Base-by-base conservation (phyloP, 2,888 invertebrate species). In the Trypoxylon attenuatum region DNA sequence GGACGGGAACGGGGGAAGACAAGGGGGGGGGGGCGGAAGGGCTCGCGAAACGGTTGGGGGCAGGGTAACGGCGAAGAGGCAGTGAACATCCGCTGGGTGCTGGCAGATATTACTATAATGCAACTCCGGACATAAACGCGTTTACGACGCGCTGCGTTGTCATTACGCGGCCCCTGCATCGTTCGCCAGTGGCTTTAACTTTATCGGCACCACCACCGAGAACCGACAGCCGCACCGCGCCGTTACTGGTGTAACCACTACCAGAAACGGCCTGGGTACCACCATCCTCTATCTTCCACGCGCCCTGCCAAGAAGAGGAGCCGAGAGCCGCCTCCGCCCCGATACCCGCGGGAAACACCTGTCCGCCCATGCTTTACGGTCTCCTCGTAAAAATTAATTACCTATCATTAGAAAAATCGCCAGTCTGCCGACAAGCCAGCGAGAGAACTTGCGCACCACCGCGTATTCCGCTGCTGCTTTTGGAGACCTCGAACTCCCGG, bases 91-190 rank as follows among this genome's bases (percentile, higher is more conserved):
- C 77, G 74, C 66, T 77, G 78, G 79, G 75, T 77, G 77, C 82
- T 82, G 78, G 78, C 80, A 80, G 85, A 81, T 85, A 85, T 84
- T 84, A 84, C 84, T 83, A 83, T 86, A 85, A 86, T 85, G 85
- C 84, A 84, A 84, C 85, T 84, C 81, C 78, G 86, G 77, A 84
- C 86, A 85, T 87, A 86, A 87, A 87, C 85, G 83, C 82, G 85
- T 87, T 87, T 87, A 87, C 85, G 86, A 86, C 83, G 83, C 83
- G 81, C 84, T 85, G 84, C 85, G 85, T 87, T 86, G 86, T 86
- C 86, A 87, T 87, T 87, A 86, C 84, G 82, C 81, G 82, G 81
- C 81, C 82, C 82, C 81, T 83, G 80, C 81, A 81, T 83, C 82
- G 85, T 82, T 84, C 83, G 77, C 80, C 80, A 79, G 82, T 83